Conservation (phyloP, 2,113 vertebrate species). For the Limanda limanda region DNA sequence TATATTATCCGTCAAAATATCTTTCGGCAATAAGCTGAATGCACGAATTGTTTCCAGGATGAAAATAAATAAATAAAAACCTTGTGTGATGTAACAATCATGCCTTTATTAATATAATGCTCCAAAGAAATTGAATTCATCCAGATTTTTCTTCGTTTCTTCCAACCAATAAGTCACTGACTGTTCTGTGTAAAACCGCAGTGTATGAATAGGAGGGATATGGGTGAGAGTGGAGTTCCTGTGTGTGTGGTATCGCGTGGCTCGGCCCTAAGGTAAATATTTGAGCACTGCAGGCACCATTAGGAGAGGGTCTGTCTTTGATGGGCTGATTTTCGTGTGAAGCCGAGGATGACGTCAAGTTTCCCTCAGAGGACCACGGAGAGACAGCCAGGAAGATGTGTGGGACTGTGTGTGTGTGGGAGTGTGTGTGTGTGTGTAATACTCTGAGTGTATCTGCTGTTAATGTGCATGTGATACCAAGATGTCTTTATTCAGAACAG, state of each 20-base stretch:
- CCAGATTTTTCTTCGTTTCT: neutral
- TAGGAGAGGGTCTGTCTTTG: constrained; percentile 57
- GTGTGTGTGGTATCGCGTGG: constrained; percentile 51
- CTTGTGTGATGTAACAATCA: too few species aligned
- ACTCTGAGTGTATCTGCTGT: neutral
- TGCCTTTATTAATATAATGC: too few species aligned
- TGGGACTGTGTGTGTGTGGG: neutral
- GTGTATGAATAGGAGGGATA: constrained; percentile 21
- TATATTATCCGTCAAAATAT: too few species aligned
- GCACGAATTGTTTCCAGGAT: too few species aligned
- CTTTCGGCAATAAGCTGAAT: too few species aligned
- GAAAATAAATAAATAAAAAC: too few species aligned
- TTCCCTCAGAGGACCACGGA: constrained; percentile 22
- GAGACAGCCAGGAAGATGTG: constrained; percentile 1
- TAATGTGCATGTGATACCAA: neutral
- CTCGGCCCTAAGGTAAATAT: constrained; percentile 57
- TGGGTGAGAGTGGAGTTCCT: constrained; percentile 36
- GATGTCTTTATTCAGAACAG: neutral
- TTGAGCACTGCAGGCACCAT: constrained; percentile 57
- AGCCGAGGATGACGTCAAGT: constrained; percentile 57
- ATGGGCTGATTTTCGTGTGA: constrained; percentile 51
- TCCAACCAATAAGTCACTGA: neutral
- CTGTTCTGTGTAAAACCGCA: neutral
- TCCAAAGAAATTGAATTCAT: neutral
- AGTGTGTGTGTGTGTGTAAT: too few species aligned